Conservation (phyloP, 1,140 invertebrate species). For the Drosophila grimshawi region DNA sequence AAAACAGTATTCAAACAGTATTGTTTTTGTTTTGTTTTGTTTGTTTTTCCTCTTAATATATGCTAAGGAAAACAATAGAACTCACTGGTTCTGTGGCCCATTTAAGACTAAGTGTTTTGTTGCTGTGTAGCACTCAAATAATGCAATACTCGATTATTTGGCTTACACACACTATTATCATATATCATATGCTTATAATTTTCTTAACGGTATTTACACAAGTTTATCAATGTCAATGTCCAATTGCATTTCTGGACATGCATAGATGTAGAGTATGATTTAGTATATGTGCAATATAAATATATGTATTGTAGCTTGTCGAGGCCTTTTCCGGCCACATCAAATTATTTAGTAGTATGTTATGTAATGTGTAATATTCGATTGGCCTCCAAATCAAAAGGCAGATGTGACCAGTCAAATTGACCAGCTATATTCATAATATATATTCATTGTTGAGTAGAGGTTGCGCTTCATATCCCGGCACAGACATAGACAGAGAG, state of each 20-base stretch:
- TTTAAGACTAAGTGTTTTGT: constrained; percentile 39
- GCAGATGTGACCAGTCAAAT: constrained; percentile 24
- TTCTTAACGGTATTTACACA: constrained; percentile 53
- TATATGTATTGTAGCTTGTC: constrained; percentile 36
- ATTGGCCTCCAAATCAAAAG: constrained; percentile 1
- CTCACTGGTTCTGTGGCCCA: background rate
- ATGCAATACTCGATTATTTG: constrained; percentile 17
- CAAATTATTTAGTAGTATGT: background rate
- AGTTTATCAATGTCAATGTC: constrained; percentile 14
- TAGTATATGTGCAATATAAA: constrained; percentile 20
- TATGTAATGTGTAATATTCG: background rate
- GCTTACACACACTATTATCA: constrained; percentile 19
- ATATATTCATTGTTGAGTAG: constrained; percentile 5
- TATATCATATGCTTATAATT: constrained; percentile 6
- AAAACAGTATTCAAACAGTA: constrained; percentile 18
- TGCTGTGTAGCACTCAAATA: constrained; percentile 31
- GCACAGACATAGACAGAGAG: background rate
- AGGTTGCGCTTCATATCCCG: background rate
- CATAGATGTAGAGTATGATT: constrained; percentile 17
- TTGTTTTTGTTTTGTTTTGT: background rate
- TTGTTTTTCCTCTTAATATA: constrained; percentile 19
- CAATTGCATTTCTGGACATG: background rate
- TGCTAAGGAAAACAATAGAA: background rate
- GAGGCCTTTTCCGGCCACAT: no score
- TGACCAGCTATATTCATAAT: constrained; percentile 27